Evolutionary conservation across 2,797 vertebrate species (phyloP).

Genomic region (Pampus argenteus): DNA sequence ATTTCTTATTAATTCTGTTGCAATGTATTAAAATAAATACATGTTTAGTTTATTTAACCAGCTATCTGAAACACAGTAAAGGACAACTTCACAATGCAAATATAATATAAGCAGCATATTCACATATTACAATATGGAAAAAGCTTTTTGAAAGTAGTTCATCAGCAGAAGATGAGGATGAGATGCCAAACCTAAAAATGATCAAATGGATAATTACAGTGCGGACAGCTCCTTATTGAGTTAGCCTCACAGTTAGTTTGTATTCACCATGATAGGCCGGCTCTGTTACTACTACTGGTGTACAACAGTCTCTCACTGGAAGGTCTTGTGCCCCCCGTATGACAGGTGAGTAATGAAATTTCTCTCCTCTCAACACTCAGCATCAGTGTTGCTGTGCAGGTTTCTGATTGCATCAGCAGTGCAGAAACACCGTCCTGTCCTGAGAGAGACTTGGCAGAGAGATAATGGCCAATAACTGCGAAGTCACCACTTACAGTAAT

Average conservation of each 20-base stretch:
- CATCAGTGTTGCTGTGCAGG: slow-evolving; percentile 30
- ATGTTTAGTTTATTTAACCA: slow-evolving; percentile 15
- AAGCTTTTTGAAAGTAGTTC: neutral
- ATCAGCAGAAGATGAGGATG: neutral
- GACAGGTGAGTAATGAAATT: slow-evolving; percentile 68
- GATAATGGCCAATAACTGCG: neutral
- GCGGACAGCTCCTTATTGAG: slow-evolving; percentile 27
- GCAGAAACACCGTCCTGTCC: slow-evolving; percentile 19
- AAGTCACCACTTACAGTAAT: no score
- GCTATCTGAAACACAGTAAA: neutral
- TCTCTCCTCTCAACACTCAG: slow-evolving; percentile 43
- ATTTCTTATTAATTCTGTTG: slow-evolving; percentile 8
- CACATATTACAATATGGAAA: neutral
- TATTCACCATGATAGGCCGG: slow-evolving; percentile 21
- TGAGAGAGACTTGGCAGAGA: slow-evolving; percentile 17
- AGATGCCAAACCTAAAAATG: neutral
- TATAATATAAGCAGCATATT: neutral
- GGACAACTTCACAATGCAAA: neutral
- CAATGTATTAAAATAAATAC: neutral
- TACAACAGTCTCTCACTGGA: slow-evolving; percentile 32
- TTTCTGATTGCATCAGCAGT: slow-evolving; percentile 38
- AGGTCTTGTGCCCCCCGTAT: slow-evolving; percentile 47
- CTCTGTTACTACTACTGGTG: slow-evolving; percentile 26
- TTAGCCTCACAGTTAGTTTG: slow-evolving; percentile 12
- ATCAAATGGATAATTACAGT: slow-evolving; percentile 39